These are phyloP conservation scores for Amphibalanus amphitrite DNA, from an alignment of 1,140 invertebrate species.

Conservation along the genomic window DNA sequence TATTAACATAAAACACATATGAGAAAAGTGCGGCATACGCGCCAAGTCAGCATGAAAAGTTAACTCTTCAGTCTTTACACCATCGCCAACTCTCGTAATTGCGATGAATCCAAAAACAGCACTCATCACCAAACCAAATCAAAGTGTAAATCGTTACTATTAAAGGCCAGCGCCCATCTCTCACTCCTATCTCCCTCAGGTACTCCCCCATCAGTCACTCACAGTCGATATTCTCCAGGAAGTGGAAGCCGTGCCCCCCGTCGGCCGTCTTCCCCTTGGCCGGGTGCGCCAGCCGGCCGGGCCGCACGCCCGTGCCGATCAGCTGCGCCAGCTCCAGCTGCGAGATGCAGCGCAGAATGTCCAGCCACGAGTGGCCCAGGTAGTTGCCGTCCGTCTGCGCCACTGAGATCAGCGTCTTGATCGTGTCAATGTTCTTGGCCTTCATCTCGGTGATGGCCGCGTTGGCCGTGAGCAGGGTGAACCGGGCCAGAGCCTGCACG, in stretches of 20 bases:
- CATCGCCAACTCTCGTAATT: too few species aligned
- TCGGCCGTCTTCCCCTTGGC: not conserved
- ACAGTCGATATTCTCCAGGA: not conserved
- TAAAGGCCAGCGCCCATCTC: too few species aligned
- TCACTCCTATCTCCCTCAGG: too few species aligned
- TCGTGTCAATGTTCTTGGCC: slow-evolving; percentile 98
- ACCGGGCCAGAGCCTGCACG: slow-evolving; percentile 88
- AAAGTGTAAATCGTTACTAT: too few species aligned
- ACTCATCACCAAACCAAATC: too few species aligned
- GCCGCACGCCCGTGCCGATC: slow-evolving; percentile 68
- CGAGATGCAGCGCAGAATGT: slow-evolving; percentile 97
- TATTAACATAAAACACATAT: too few species aligned
- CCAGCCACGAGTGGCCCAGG: slow-evolving; percentile 87
- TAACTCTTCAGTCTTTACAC: too few species aligned
- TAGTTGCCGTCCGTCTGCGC: slow-evolving; percentile 96
- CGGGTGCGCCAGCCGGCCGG: not conserved
- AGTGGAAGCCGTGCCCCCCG: not conserved
- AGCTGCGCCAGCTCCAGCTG: slow-evolving; percentile 94
- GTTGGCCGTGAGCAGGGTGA: slow-evolving; percentile 86
- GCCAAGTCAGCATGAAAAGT: too few species aligned
- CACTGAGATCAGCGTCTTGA: slow-evolving; percentile 94
- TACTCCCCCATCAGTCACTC: not conserved
- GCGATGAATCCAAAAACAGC: too few species aligned
- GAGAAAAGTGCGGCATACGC: too few species aligned
- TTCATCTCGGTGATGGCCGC: slow-evolving; percentile 98